Evolutionary conservation across 35 echinoderm and acorn worm genomes (phyloP).

Genomic region (Ptychodera flava): DNA sequence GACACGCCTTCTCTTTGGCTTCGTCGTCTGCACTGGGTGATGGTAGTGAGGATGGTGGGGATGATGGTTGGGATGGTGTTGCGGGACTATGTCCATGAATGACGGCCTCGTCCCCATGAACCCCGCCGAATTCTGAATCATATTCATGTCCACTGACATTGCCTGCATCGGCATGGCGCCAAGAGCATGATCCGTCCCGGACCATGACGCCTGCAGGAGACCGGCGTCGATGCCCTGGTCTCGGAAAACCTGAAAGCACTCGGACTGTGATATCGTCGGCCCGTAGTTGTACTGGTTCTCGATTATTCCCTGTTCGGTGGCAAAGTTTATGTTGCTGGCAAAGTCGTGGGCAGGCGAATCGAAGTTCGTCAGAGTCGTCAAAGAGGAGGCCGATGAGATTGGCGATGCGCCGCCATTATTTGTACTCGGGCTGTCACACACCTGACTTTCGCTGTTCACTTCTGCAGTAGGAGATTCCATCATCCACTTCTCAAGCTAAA

Average conservation of each 20-base stretch:
- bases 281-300: background rate
- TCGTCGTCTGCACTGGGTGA: background rate
- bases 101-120: background rate
- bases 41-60: background rate
- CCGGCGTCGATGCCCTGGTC: background rate
- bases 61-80: background rate
- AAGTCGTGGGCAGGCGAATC: background rate
- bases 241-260: background rate
- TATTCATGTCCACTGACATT: background rate
- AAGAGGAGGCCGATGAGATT: background rate
- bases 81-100: background rate
- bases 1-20: slow-evolving; percentile 44
- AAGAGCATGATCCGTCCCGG: background rate
- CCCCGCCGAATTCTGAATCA: background rate
- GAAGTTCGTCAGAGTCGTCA: background rate
- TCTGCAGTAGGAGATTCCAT: background rate
- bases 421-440: background rate
- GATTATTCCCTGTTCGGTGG: background rate
- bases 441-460: background rate
- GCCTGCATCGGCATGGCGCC: background rate
- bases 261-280: background rate
- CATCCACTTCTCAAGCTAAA: background rate
- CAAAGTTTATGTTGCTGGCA: background rate
- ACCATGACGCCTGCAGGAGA: background rate
- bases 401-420: background rate